Evolutionary conservation across 2,797 vertebrate genomes (phyloP).

Genomic region (Smutsia gigantea): DNA sequence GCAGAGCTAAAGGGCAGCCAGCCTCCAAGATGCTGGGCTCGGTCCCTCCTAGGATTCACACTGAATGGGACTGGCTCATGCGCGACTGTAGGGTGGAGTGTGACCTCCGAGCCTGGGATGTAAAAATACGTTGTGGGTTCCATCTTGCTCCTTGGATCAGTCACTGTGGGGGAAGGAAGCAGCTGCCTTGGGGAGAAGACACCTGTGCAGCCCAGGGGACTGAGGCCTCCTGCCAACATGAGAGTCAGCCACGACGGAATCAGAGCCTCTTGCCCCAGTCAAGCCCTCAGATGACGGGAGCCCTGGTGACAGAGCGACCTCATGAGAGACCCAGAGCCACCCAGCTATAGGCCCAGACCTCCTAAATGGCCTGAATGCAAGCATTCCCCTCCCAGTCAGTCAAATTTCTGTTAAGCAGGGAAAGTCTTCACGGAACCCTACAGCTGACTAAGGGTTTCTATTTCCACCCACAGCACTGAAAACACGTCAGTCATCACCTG

Average conservation of each 20-base stretch:
- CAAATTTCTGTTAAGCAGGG: not conserved
- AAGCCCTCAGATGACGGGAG: not conserved
- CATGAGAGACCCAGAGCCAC: not conserved
- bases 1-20: not conserved
- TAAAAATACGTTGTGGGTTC: not conserved
- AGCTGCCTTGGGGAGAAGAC: not conserved
- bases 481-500: not conserved
- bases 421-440: not conserved
- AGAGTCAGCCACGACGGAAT: not conserved
- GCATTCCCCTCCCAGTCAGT: no score
- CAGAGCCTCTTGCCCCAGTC: no score
- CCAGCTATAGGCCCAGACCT: not conserved
- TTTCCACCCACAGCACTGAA: not conserved
- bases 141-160: not conserved
- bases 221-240: not conserved
- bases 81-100: fast-evolving
- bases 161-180: not conserved
- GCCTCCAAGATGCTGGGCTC: not conserved
- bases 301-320: not conserved
- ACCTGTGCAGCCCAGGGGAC: not conserved
- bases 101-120: not conserved
- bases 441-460: constrained; percentile 57
- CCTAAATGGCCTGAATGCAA: no score
- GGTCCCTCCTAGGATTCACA: not conserved
- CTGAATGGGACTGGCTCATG: not conserved